Percentiles rank a stretch among this genome's conserved stretches.
These are phyloP conservation scores for Watersipora subatra DNA, from an alignment of 1,140 invertebrate species.

Conservation along the genomic window DNA sequence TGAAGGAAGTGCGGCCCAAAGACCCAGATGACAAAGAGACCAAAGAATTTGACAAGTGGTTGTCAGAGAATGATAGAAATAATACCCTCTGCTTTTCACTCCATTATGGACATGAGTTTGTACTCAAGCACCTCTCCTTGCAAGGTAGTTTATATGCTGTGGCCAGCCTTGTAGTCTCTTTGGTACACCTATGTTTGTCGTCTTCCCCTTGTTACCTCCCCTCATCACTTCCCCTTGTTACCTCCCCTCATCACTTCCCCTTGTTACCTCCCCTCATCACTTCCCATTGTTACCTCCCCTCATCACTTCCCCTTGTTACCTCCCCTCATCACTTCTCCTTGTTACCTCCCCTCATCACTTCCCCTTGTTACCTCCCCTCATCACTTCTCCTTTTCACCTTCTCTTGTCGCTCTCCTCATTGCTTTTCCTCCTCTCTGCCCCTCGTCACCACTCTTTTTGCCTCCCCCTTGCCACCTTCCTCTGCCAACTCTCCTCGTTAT, in stretches of 20 bases:
- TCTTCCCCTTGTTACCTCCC: too few relatives aligned
- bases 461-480: background rate
- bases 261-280: too few relatives aligned
- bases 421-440: background rate
- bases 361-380: too few relatives aligned
- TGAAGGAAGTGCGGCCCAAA: conserved; percentile 68
- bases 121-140: conserved; percentile 74
- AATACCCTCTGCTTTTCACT: conserved; percentile 70
- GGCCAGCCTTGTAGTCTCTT: background rate
- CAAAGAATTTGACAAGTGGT: conserved; percentile 83
- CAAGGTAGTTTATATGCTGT: conserved; percentile 50
- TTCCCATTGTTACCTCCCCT: too few relatives aligned
- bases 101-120: conserved; percentile 78
- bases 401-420: background rate
- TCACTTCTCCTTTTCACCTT: background rate
- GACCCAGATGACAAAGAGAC: conserved; percentile 57
- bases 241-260: too few relatives aligned
- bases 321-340: too few relatives aligned
- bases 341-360: too few relatives aligned
- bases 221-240: too few relatives aligned
- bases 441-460: background rate
- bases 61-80: conserved; percentile 66
- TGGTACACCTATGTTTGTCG: too few relatives aligned
- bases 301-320: too few relatives aligned
- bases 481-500: conserved; percentile 7